Base-by-base conservation (phyloP, 2,797 vertebrate species). In the Melanotaenia parkinsoni region DNA sequence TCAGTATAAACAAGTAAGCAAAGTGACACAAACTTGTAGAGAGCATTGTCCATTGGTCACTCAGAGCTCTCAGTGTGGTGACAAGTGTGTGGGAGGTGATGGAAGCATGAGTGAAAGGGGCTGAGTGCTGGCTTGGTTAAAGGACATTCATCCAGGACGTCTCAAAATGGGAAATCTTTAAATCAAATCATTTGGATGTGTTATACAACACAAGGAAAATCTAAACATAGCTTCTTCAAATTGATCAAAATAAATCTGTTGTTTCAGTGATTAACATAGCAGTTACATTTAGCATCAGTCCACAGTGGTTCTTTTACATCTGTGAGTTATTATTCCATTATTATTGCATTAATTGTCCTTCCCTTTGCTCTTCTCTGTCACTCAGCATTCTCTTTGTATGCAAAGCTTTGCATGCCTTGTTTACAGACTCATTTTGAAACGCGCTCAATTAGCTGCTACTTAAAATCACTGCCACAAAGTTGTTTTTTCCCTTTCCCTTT, bases 391-490 rank as follows among this genome's bases (percentile, higher is more conserved):
- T 63, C 40, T 83, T 68, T 80, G 33, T 67, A 33, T 58, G 20
- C 62, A 43, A 50, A 56, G 24, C 53, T 47, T 69, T 32, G 54
- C 63, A 56, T 63, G 67, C 43, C 37, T 62, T 80, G 71, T 86
- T 81, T 80, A 67, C 62, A 37, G 35, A 68, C 70, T 63, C 50
- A 69, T 79, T 80, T 70, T 79, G 50, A 72, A 72, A 47, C 67
- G 79, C 9, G 63, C 58, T 83, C 63, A 50, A 74, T 86, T 76
- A 81, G 82, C 63, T 59, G 58, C 59, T 58, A 37, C 78, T 79
- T 85, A 64, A 87, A 76, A 67, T 62, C 58, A 47, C 58, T 51
- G 74, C 66, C 32, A 63, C 47, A 20, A 53, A 45, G 50, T 43
- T 47, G 28, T 26, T 26, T 50, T 53, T 57, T 16, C 62, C 53